Base-by-base conservation (phyloP, 2,888 invertebrate genomes). In the Eristalis pertinax region DNA sequence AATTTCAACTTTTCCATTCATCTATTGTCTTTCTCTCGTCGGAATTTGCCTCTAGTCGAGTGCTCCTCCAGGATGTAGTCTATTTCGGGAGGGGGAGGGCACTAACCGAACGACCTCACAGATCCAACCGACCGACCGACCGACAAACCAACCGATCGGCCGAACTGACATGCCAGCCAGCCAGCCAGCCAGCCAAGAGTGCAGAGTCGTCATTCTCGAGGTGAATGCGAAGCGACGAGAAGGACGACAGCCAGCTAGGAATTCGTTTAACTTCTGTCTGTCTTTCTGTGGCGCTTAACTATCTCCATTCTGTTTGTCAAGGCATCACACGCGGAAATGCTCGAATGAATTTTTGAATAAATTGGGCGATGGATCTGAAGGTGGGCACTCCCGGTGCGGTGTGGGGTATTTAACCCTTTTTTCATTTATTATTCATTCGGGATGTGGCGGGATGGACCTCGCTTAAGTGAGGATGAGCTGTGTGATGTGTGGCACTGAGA, bases 191-290 rank as follows among this genome's bases (percentile, higher is more conserved):
- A 29, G 29, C 29, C 29, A 29, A 26, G 7, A 38, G 13, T 7
- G 19, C 58, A 22, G 26, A n/a, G 15, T 35, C 29, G 56, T 35
- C 43, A 60, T 69, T 32, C 63, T 60, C 56, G 70, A 72, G 72
- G 80, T 81, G 68, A 81, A 85, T 75, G 74, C 72, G 78, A 67
- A 19, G 8, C n/a, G 50, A 8, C n/a, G 50, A 19, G 19, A 15
- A 19, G n/a, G 50, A n/a, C n/a, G 7, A 1, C 15, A 4, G 43
- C 69, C 62, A 86, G 69, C 64, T 65, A 70, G 77, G 85, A 86
- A 86, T 86, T 86, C 85, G 77, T 86, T 81, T 78, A 86, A 78
- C 74, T 82, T 86, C 82, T 75, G 74, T 86, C 75, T 82, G 83
- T 82, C 74, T 81, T 74, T 68, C 50, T 77, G 73, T 77, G 77